Base-by-base conservation (phyloP, 2,888 invertebrate genomes). In the Acanthopleura granulata region DNA sequence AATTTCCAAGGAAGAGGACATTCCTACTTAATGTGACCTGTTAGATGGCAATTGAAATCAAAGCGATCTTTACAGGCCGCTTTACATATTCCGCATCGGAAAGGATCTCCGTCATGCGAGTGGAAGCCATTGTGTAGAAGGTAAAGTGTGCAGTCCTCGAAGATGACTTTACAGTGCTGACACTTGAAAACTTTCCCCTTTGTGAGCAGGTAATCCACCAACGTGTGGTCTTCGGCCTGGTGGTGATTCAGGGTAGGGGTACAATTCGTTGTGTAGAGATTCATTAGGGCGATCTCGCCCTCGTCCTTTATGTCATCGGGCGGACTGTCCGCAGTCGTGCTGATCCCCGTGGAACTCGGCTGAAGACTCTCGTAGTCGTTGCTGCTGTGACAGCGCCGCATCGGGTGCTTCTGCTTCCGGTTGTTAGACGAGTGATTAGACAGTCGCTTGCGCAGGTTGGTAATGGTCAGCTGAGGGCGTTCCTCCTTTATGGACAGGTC, bases 71-170 rank as follows among this genome's bases (percentile, higher is more conserved):
- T 85, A 77, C 86, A 87, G 0, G 82, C 81, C 51, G 82, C 78
- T 72, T 83, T 79, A 77, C 87, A 87, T 72, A 87, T 87, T 51
- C 84, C 86, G 73, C 87, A 87, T 61, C 85, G 84, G 74, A 87
- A 87, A 0, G 87, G 87, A 71, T 87, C 85, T 1, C 79, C 82
- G 75, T 87, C 86, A 57, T 86, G 85, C 22, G 86, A 84, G 77
- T 87, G 87, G 76, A 87, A 87, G 57, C 87, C 87, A 73, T 87
- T 87, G 80, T 87, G 87, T 11, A 87, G 82, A 57, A 87, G 80
- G 77, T 87, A 87, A 30, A 86, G 79, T 3, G 87, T 85, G 76
- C 86, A 87, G 75, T 87, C 87, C 72, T 87, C 86, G 72, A 87
- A 87, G 57, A 87, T 84, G 75, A 87, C 87, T 78, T 85, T 85